Conservation (phyloP, 2,888 invertebrate genomes). For the Congeria kusceri region DNA sequence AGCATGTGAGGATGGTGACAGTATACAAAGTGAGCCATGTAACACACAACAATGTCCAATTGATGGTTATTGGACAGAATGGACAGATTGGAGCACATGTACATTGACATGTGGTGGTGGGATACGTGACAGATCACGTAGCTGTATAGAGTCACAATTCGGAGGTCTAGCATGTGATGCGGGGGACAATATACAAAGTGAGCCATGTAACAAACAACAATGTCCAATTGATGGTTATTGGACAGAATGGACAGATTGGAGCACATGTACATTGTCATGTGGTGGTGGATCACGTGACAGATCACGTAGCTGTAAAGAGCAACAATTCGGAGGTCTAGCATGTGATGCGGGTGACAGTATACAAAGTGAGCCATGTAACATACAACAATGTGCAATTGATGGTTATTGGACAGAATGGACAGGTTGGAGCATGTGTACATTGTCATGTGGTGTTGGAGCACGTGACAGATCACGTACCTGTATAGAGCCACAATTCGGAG, state of each 20-base stretch:
- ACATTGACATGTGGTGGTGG: constrained; percentile 39
- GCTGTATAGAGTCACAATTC: neutral
- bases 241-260: constrained; percentile 30
- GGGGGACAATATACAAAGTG: neutral
- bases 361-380: neutral
- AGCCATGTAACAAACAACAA: constrained; percentile 1
- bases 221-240: constrained; percentile 37
- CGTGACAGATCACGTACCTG: neutral
- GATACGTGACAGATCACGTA: neutral
- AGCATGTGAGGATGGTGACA: neutral
- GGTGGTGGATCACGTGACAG: constrained; percentile 21
- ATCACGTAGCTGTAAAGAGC: constrained; percentile 17
- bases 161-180: neutral
- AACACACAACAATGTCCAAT: neutral
- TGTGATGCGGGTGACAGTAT: neutral
- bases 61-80: constrained; percentile 30
- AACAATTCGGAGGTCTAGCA: neutral
- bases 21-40: no score
- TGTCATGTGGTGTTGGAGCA: neutral
- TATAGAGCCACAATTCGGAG: neutral
- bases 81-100: constrained; percentile 42
- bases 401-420: neutral
- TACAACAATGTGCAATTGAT: neutral
- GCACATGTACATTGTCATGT: constrained; percentile 37
- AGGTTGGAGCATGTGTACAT: neutral